Evolutionary conservation across 2,797 vertebrate species (phyloP).

Genomic region (Periophthalmus magnuspinnatus): DNA sequence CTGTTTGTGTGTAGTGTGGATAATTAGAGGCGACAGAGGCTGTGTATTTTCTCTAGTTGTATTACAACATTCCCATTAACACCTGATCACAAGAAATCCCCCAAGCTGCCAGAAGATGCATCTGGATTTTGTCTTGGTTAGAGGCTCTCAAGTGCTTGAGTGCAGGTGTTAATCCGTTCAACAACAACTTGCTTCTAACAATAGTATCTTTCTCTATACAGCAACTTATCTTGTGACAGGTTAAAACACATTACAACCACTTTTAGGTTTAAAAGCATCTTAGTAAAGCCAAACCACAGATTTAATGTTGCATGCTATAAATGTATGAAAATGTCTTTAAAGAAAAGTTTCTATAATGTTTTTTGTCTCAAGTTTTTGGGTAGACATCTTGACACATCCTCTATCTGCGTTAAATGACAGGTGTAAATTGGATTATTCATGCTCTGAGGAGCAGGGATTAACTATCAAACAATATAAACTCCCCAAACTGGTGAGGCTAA

Average conservation of each 20-base stretch:
- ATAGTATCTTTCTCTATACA: conserved; percentile 27
- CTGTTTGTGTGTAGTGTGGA: conserved; percentile 67
- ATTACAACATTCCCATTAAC: conserved; percentile 71
- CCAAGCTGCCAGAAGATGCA: conserved; percentile 63
- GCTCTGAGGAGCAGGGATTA: conserved; percentile 69
- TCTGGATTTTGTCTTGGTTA: conserved; percentile 65
- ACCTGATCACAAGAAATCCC: conserved; percentile 67
- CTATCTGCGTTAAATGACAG: conserved; percentile 64
- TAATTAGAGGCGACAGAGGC: conserved; percentile 68
- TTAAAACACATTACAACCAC: conserved; percentile 15
- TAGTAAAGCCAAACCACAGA: conserved; percentile 11
- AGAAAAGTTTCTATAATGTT: conserved; percentile 2
- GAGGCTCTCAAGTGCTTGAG: conserved; percentile 52
- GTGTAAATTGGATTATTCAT: conserved; percentile 74
- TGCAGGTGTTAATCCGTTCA: conserved; percentile 57
- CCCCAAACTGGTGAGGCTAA: conserved; percentile 61
- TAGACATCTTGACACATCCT: conserved; percentile 54
- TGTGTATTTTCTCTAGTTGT: conserved; percentile 59
- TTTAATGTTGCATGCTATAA: conserved; percentile 10
- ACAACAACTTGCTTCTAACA: conserved; percentile 39
- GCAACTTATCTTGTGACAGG: conserved; percentile 40
- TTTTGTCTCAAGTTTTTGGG: conserved; percentile 10
- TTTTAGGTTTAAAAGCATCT: conserved; percentile 25
- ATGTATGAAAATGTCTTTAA: not conserved
- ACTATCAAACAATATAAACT: conserved; percentile 68